These are phyloP conservation scores for Stictocephala bisonia DNA, from an alignment of 2,888 invertebrate genomes.

Conservation along the genomic window DNA sequence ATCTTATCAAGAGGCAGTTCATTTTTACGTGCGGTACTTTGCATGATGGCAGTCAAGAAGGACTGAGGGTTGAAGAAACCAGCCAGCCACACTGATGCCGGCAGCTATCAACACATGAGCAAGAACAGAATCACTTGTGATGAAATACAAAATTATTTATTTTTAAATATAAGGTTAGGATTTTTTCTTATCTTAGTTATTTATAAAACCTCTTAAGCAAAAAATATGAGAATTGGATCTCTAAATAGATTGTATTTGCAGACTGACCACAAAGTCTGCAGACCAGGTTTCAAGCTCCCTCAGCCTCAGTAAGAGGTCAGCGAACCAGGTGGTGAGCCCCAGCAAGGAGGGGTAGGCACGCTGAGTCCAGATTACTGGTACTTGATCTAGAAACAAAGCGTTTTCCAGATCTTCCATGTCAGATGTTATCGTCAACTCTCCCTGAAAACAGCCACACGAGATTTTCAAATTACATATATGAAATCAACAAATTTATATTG, in stretches of 20 bases:
- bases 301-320: slow-evolving; percentile 86
- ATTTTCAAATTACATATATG: too few species aligned
- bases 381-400: slow-evolving; percentile 91
- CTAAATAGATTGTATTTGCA: too few species aligned
- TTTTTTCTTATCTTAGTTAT: too few species aligned
- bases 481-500: too few species aligned
- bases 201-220: too few species aligned
- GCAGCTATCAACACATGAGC: too few species aligned
- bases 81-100: slow-evolving; percentile 93
- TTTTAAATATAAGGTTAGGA: too few species aligned
- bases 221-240: neutral
- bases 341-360: slow-evolving; percentile 93
- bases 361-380: slow-evolving; percentile 87
- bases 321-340: slow-evolving; percentile 92
- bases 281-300: slow-evolving; percentile 95
- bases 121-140: too few species aligned
- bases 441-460: slow-evolving; percentile 69
- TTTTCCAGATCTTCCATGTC: slow-evolving; percentile 97
- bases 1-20: slow-evolving; percentile 95
- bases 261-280: slow-evolving; percentile 88
- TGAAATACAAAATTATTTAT: too few species aligned
- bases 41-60: slow-evolving; percentile 96
- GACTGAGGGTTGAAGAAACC: slow-evolving; percentile 99
- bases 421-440: slow-evolving; percentile 94
- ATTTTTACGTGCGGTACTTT: slow-evolving; percentile 93